A percentile compares a stretch with the other conserved stretches of the same genome.
These are phyloP conservation scores for Passer domesticus DNA, from an alignment of 2,113 vertebrate species.

Conservation along the genomic window DNA sequence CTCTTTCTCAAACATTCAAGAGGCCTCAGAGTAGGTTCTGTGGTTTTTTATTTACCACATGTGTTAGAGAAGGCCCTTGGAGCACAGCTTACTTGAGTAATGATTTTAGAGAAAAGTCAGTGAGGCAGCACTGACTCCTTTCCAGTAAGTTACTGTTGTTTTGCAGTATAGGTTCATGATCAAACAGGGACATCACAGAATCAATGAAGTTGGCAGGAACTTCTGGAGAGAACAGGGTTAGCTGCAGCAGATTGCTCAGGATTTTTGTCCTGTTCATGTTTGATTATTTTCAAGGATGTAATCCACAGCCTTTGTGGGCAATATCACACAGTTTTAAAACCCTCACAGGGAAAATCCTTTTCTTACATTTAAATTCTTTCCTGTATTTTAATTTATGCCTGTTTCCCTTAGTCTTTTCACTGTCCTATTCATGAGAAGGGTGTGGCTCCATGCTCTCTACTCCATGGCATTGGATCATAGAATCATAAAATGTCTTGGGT, in stretches of 20 bases:
- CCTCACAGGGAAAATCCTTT: not conserved
- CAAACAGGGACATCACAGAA: not conserved
- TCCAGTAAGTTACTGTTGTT: not conserved
- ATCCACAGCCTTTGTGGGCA: not conserved
- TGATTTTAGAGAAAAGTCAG: not conserved
- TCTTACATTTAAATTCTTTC: not conserved
- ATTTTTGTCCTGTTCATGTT: not conserved
- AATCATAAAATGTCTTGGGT: not conserved
- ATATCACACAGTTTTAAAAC: not conserved
- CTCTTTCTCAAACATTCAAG: not conserved
- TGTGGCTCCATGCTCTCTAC: not conserved
- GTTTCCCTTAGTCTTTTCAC: not conserved
- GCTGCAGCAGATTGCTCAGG: not conserved
- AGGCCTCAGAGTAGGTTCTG: not conserved
- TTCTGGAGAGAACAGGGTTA: not conserved
- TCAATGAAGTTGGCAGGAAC: not conserved
- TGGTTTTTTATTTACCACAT: not conserved
- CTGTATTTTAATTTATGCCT: not conserved
- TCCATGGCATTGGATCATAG: not conserved
- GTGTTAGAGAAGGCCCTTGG: not conserved
- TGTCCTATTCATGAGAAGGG: not conserved
- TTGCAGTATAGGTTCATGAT: not conserved
- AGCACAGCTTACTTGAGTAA: not conserved
- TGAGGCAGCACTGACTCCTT: not conserved
- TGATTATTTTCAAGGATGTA: not conserved